phyloP scores from a whole-genome alignment of 2,797 vertebrate species.

The Gymnocypris eckloni region DNA sequence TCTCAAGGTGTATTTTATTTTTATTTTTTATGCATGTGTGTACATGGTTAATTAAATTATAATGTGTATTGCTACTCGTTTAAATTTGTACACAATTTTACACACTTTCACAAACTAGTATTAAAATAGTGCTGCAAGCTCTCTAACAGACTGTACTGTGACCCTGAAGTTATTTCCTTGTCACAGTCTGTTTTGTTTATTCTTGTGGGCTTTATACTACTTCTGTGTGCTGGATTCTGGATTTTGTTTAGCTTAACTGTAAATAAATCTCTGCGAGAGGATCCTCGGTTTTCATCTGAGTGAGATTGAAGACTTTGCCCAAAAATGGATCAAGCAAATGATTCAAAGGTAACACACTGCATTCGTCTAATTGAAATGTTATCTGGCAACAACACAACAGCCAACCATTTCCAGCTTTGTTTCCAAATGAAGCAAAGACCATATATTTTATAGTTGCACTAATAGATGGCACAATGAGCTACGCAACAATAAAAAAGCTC shows the following conservation, averaged over 20 bases:
- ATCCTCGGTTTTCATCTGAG: not conserved
- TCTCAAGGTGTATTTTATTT: too few species aligned
- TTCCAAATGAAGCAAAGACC: not conserved
- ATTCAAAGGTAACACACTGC: not conserved
- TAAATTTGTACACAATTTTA: not conserved
- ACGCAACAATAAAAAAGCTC: too few species aligned
- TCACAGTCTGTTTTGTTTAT: constrained; percentile 21
- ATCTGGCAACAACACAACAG: not conserved
- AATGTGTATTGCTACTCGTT: not conserved
- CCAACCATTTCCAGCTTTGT: not conserved
- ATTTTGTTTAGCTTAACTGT: constrained; percentile 26
- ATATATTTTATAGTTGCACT: not conserved
- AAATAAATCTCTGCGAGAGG: not conserved
- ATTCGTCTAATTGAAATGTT: not conserved
- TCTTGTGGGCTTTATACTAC: constrained; percentile 1
- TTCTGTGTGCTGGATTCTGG: not conserved
- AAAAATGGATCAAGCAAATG: not conserved
- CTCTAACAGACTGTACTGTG: not conserved
- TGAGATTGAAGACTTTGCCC: constrained; percentile 5
- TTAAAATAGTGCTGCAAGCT: not conserved
- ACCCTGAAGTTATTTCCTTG: not conserved
- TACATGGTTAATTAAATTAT: not conserved
- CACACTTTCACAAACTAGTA: not conserved
- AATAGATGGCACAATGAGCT: not conserved
- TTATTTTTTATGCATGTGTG: not conserved